These are phyloP conservation scores for Campoletis raptor DNA, from an alignment of 2,888 invertebrate genomes.

Conservation along the genomic window DNA sequence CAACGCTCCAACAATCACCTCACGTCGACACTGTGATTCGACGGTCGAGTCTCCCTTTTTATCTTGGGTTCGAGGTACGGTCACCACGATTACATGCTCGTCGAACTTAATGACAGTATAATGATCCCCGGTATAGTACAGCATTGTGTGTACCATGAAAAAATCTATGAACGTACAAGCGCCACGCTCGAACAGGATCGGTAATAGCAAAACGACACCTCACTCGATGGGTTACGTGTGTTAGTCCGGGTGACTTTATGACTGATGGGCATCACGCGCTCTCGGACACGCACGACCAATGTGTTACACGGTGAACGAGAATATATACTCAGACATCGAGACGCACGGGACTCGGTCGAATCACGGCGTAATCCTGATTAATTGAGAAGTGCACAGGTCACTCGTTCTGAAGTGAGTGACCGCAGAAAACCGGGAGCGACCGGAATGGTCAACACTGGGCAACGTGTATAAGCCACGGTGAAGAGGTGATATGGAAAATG, in stretches of 20 bases:
- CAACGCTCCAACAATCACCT: conserved; percentile 31
- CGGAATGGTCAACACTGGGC: conserved; percentile 38
- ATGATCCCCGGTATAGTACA: conserved; percentile 71
- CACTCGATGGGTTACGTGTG: conserved; percentile 35
- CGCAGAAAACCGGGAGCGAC: conserved; percentile 49
- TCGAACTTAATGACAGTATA: conserved; percentile 82
- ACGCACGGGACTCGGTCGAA: conserved; percentile 74
- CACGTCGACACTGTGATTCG: conserved; percentile 59
- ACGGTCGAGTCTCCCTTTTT: conserved; percentile 51
- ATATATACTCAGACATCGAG: conserved; percentile 41
- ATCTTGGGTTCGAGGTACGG: conserved; percentile 36
- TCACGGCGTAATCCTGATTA: conserved; percentile 82
- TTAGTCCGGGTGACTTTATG: conserved; percentile 73
- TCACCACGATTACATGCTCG: conserved; percentile 78
- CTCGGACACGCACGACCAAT: conserved; percentile 64
- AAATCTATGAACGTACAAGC: conserved; percentile 31
- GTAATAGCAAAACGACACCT: conserved; percentile 39
- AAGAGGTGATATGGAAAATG: conserved; percentile 24
- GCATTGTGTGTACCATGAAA: conserved; percentile 31
- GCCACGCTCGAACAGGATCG: conserved; percentile 49
- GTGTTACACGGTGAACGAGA: conserved; percentile 69
- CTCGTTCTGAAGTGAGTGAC: conserved; percentile 45
- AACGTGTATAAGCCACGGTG: conserved; percentile 1
- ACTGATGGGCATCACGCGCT: conserved; percentile 81
- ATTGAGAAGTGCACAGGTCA: conserved; percentile 75